Evolutionary conservation across 2,113 vertebrate species (phyloP).

Genomic region (Triplophysa tibetana): DNA sequence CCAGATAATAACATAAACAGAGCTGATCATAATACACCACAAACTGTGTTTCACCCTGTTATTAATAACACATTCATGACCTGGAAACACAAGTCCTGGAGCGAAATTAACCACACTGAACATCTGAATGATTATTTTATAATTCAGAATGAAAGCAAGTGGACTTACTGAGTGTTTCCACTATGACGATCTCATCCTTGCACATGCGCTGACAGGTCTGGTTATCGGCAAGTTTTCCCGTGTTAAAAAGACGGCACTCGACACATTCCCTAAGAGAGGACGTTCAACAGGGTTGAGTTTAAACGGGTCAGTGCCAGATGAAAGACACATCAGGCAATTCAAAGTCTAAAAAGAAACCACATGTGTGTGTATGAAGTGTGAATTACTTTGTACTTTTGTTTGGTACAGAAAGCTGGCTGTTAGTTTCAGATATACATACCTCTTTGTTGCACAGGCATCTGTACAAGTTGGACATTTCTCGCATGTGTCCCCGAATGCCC

Average conservation of each 20-base stretch:
- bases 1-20: constrained; percentile 50
- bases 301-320: not conserved
- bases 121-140: not conserved
- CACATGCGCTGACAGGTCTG: constrained; percentile 92
- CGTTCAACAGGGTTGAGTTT: not conserved
- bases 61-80: constrained; percentile 32
- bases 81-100: constrained; percentile 17
- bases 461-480: constrained; percentile 97
- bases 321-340: not conserved
- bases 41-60: not conserved
- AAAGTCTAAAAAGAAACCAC: not conserved
- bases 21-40: constrained; percentile 8
- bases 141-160: not conserved
- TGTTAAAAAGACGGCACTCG: constrained; percentile 88
- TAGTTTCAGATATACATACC: constrained; percentile 67
- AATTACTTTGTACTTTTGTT: not conserved
- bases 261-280: constrained; percentile 85
- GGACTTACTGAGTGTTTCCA: constrained; percentile 85
- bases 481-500: constrained; percentile 91
- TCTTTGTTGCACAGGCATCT: constrained; percentile 89
- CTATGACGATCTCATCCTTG: constrained; percentile 88
- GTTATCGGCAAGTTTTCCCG: constrained; percentile 86
- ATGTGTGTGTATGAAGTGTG: not conserved
- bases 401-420: not conserved
- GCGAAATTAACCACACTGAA: not conserved